Evolutionary conservation across 2,888 invertebrate species (phyloP).

Genomic region (Cremastinae sp.): DNA sequence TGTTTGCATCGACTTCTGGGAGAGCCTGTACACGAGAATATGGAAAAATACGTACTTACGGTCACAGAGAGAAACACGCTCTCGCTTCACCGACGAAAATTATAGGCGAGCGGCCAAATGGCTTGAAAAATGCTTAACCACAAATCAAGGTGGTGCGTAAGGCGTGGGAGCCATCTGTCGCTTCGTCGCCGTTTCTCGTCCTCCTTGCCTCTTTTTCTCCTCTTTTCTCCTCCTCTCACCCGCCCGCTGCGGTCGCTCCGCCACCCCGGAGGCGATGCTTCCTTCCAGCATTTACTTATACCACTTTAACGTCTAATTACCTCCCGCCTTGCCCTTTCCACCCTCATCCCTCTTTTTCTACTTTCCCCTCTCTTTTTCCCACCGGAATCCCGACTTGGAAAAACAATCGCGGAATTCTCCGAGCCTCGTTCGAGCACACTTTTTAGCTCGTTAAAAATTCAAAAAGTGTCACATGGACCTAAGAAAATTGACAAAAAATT

Average conservation of each 20-base stretch:
- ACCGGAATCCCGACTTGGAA: slow-evolving; percentile 11
- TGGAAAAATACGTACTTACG: slow-evolving; percentile 11
- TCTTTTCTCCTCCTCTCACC: slow-evolving; percentile 23
- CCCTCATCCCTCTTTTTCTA: slow-evolving; percentile 8
- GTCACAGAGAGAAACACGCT: slow-evolving; percentile 29
- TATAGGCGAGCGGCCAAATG: slow-evolving; percentile 76
- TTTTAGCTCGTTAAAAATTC: too few relatives aligned
- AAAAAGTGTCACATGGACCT: too few relatives aligned
- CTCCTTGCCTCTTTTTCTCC: slow-evolving; percentile 32
- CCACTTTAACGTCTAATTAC: slow-evolving; percentile 66
- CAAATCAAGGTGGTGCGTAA: slow-evolving; percentile 77
- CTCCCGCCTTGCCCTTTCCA: slow-evolving; percentile 40
- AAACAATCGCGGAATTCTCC: not conserved
- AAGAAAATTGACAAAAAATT: too few relatives aligned
- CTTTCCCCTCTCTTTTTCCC: not conserved
- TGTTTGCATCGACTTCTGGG: too few relatives aligned
- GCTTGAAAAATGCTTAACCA: slow-evolving; percentile 78
- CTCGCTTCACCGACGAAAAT: slow-evolving; percentile 66
- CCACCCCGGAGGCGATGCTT: slow-evolving; percentile 66
- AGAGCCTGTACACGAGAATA: not conserved
- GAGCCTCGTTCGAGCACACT: too few relatives aligned
- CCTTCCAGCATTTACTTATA: slow-evolving; percentile 67
- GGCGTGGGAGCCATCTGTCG: slow-evolving; percentile 72
- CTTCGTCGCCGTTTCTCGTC: slow-evolving; percentile 50
- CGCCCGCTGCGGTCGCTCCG: slow-evolving; percentile 46